These are phyloP conservation scores for Drosophila macrothrix DNA, from an alignment of 2,888 invertebrate genomes.

Conservation along the genomic window DNA sequence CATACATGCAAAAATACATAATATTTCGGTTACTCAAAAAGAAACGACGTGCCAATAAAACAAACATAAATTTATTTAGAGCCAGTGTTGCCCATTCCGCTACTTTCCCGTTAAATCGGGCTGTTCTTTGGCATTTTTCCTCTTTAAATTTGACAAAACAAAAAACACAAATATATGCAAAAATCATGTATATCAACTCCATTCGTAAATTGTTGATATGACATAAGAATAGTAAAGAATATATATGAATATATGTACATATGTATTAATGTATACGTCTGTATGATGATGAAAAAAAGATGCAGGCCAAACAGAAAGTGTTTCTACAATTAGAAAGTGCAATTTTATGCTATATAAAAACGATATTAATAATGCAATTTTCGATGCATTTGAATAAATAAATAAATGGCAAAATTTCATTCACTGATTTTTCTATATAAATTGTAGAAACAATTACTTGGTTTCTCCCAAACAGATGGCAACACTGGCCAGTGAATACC, in stretches of 20 bases:
- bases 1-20: conserved; percentile 79
- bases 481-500: conserved; percentile 10
- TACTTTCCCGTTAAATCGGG: neutral
- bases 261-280: neutral
- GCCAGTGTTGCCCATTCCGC: conserved; percentile 11
- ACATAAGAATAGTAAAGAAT: neutral
- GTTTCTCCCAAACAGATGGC: neutral
- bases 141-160: neutral
- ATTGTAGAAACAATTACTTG: neutral
- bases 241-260: neutral
- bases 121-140: too few species aligned
- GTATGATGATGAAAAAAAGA: neutral
- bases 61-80: conserved; percentile 2
- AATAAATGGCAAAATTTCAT: neutral
- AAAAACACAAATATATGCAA: neutral
- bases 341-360: neutral
- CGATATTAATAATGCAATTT: neutral
- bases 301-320: neutral
- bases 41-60: conserved; percentile 16
- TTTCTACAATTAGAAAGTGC: neutral
- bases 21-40: conserved; percentile 71
- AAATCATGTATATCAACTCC: neutral
- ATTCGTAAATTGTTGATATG: neutral
- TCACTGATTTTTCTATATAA: neutral
- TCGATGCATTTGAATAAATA: neutral